Evolutionary conservation across 2,113 vertebrate genomes (phyloP), one percentile per base, ranked within the genome.

Genomic region (Lepidiolamprologus cunningtoni): DNA sequence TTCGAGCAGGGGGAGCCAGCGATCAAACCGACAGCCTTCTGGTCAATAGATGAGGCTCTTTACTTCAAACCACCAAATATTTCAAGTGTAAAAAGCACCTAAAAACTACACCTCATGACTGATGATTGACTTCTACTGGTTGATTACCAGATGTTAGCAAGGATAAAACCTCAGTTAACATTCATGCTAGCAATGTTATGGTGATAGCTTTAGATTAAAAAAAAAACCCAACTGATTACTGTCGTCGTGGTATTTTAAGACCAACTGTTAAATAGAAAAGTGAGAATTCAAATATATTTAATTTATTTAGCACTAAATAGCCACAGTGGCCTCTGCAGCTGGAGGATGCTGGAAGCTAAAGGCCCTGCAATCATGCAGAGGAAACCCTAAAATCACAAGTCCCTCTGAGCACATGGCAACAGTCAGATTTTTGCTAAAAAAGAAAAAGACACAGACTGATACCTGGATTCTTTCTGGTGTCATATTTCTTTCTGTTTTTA

Each of bases 101-200:
- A 63, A 33, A 63, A 63, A 35, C 17, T n/a, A 1, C 4, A 35
- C 0, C 0, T 35, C 0, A 0, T 8, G 31, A 3, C 4, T 35
- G 58, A 63, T 35, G 5, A 61, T 61, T 33, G 58, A 19, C 9
- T 63, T 33, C 9, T 33, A 19, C 28, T 33, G 58, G 58, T 19
- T 63, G 31, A 11, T 11, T 35, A 11, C 6, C 61, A 13, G 61
- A 3, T 5, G 33, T 66, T 13, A 66, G 1, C 33, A 21, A 21
- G 33, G 33, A 13, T 3, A 0, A 66, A 66, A 66, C 19, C 3
- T 8, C 1, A 37, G 33, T 66, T 66, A 66, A 21, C 3, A 66
- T 8, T 4, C 10, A 66, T 37, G 33, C 10, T 66, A 37, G 3
- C 33, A 66, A n/a, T 1, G 0, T 37, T 37, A 66, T 21, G 4